Evolutionary conservation across 2,113 vertebrate genomes (phyloP), one percentile per base, ranked within the genome.

Genomic region (Propithecus coquereli): DNA sequence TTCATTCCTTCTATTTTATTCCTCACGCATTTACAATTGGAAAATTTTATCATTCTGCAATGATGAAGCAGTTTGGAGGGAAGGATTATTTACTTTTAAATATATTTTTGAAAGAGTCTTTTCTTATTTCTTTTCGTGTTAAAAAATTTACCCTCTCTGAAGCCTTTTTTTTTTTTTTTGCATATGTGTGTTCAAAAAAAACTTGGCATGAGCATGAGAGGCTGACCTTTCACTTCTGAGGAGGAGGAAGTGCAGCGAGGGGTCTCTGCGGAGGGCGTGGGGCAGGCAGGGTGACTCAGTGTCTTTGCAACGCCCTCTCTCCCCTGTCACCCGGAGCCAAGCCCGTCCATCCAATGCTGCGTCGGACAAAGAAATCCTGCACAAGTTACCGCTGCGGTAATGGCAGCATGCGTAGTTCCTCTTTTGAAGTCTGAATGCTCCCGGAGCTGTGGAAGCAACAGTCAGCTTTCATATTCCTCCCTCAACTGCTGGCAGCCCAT

Each of bases 141-240:
- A 52, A 95, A 74, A 94, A 77, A 32, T 50, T 6, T 94, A 50
- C 54, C 10, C 34, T 45, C 37, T 84, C n/a, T 25, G 45, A 93
- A 77, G 45, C 27, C 32, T 37, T 91, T 66, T 40, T 47, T 65
- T 45, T 13, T 68, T 52, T 70, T 66, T 68, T n/a, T 43, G n/a
- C 40, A 14, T 90, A 27, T 91, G 45, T 57, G 4, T 52, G 37
- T 94, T 94, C 61, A 8, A 50, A 66, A 76, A 94, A 91, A 79
- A 34, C 57, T 86, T 90, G 92, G 87, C 87, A 20, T 8, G 92
- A 87, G 71, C 59, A 22, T 27, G 63, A 80, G 89, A 90, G 82
- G 57, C 80, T 94, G 96, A 97, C 94, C 90, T 97, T 96, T 90
- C 79, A 82, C 80, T 92, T 92, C 50, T 54, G 87, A 87, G 57